These are phyloP conservation scores for Delphinapterus leucas DNA, from an alignment of 2,113 vertebrate species.

Conservation along the genomic window DNA sequence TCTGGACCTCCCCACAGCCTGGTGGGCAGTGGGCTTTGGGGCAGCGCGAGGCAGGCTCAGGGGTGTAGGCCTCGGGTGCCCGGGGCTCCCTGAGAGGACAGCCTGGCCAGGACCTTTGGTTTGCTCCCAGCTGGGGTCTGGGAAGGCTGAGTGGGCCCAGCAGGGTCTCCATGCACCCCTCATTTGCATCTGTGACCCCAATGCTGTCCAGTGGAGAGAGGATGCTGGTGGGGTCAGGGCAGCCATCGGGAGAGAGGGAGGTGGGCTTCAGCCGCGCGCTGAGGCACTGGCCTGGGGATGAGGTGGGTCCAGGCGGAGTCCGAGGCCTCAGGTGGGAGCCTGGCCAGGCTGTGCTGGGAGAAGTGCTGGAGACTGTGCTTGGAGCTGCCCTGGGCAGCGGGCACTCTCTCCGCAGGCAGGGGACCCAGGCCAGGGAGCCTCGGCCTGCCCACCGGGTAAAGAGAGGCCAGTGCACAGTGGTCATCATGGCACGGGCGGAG, in stretches of 20 bases:
- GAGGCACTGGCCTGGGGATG: neutral
- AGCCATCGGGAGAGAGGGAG: no score
- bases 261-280: accelerated
- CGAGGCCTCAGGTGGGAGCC: neutral
- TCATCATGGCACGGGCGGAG: accelerated
- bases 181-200: accelerated
- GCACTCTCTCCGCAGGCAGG: neutral
- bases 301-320: neutral
- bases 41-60: accelerated
- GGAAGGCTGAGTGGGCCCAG: accelerated
- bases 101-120: neutral
- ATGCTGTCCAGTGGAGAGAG: neutral
- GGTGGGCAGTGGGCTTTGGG: no score
- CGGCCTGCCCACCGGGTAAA: accelerated
- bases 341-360: neutral
- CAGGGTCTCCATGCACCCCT: no score
- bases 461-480: neutral
- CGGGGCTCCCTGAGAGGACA: neutral
- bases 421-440: neutral
- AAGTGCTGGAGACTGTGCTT: accelerated
- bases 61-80: accelerated
- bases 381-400: neutral
- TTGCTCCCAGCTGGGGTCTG: neutral
- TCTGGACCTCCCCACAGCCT: neutral
- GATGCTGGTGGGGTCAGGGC: accelerated